phyloP scores from a whole-genome alignment of 1,140 invertebrate species.

The Euura lappo region DNA sequence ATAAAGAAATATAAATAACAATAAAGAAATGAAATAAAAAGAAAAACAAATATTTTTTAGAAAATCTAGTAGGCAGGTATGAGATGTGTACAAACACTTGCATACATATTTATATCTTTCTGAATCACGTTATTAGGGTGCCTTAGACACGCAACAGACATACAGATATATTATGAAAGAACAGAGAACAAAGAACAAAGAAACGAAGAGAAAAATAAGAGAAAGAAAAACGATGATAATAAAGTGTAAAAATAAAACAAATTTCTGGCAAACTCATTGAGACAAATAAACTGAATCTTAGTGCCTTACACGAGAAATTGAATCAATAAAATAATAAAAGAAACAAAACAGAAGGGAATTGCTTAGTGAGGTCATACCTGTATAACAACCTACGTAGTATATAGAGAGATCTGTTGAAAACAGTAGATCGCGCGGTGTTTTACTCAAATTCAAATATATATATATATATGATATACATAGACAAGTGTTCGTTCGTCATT shows the following conservation, averaged over 20 bases:
- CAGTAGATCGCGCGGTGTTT: no score
- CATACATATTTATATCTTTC: neutral
- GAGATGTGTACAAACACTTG: neutral
- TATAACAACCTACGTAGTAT: no score
- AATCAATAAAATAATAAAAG: neutral
- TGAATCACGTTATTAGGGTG: constrained; percentile 36
- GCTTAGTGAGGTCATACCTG: neutral
- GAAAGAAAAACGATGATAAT: constrained; percentile 10
- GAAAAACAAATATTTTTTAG: neutral
- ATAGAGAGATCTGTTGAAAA: no score
- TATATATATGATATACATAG: no score
- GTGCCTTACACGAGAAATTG: constrained; percentile 27
- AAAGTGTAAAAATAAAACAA: constrained; percentile 6
- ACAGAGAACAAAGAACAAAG: neutral
- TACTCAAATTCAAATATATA: no score
- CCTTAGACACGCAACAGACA: constrained; percentile 25
- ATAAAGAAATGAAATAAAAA: neutral
- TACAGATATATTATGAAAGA: neutral
- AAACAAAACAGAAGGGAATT: constrained; percentile 2
- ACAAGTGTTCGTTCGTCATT: no score
- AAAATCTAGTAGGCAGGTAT: neutral
- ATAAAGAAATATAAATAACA: neutral
- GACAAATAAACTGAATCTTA: constrained; percentile 16
- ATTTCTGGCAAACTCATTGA: constrained; percentile 18
- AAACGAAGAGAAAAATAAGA: constrained; percentile 9